A percentile compares a stretch with the other conserved stretches of the same genome.
These are phyloP conservation scores for Paracyclopina nana DNA, from an alignment of 1,140 invertebrate species.

Conservation along the genomic window DNA sequence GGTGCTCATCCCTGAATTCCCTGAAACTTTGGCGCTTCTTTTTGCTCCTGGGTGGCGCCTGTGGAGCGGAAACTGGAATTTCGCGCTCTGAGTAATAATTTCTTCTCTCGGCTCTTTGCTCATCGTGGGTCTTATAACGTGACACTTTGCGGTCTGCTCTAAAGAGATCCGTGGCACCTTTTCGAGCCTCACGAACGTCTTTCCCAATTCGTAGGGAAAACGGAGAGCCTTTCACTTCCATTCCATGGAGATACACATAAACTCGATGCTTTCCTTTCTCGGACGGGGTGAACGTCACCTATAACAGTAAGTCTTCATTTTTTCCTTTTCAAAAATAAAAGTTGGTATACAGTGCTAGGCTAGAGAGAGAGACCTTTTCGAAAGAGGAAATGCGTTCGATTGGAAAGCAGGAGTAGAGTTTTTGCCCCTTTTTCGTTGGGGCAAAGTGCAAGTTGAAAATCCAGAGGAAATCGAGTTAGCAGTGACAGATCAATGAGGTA, in stretches of 20 bases:
- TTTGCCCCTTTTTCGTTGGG: too few species aligned
- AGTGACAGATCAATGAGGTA: too few species aligned
- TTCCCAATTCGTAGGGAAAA: conserved; percentile 14
- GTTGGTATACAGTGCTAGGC: too few species aligned
- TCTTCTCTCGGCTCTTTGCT: background rate
- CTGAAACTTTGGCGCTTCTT: conserved; percentile 8
- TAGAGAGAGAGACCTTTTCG: too few species aligned
- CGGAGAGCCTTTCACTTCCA: conserved; percentile 61
- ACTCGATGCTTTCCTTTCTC: conserved; percentile 76
- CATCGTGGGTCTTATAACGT: conserved; percentile 11
- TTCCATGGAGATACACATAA: conserved; percentile 84
- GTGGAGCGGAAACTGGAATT: conserved; percentile 4
- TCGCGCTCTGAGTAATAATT: conserved; percentile 8
- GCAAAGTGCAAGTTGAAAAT: too few species aligned
- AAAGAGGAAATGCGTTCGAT: too few species aligned
- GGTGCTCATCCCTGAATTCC: conserved; percentile 12
- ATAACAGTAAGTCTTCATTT: too few species aligned
- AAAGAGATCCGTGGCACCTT: conserved; percentile 14
- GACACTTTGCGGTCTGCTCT: conserved; percentile 7
- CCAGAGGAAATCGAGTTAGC: too few species aligned
- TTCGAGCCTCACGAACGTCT: conserved; percentile 25
- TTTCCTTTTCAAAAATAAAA: too few species aligned
- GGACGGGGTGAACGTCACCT: conserved; percentile 68
- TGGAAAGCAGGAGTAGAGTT: too few species aligned
- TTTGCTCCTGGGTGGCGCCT: conserved; percentile 2